A percentile compares a stretch with the other conserved stretches of the same genome.
These are phyloP conservation scores for Mnemiopsis leidyi DNA, from an alignment of 37 sponge, comb jelly and placozoan species.

Conservation along the genomic window DNA sequence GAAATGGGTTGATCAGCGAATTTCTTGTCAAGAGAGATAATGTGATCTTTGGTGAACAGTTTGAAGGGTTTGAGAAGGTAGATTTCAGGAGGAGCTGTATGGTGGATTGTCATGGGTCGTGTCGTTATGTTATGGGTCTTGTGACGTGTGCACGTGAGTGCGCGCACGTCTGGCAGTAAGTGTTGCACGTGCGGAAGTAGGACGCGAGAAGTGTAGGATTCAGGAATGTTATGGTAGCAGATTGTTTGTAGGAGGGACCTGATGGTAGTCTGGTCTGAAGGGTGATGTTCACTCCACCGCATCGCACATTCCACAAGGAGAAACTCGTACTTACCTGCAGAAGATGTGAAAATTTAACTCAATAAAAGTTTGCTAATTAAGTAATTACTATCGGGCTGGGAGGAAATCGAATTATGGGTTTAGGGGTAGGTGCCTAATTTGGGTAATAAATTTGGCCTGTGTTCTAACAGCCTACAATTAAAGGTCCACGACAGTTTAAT, in stretches of 20 bases:
- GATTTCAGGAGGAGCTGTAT: background rate
- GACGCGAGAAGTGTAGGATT: background rate
- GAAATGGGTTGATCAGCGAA: background rate
- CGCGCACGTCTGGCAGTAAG: background rate
- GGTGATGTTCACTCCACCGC: background rate
- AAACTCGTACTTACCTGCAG: background rate
- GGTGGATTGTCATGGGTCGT: background rate
- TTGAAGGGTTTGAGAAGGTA: slow-evolving; percentile 3
- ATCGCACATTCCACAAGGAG: background rate
- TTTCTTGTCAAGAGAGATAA: background rate
- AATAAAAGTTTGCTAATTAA: background rate
- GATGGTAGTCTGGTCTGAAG: background rate
- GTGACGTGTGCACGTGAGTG: background rate
- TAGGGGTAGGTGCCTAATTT: background rate
- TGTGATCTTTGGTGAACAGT: background rate
- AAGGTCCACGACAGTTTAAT: no score
- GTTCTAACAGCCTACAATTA: no score
- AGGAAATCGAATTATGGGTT: background rate
- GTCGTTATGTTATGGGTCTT: background rate
- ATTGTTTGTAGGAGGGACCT: background rate
- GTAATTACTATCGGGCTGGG: background rate
- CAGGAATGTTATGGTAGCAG: background rate
- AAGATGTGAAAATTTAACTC: background rate
- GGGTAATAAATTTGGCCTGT: background rate
- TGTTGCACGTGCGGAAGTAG: background rate